Conservation (phyloP, 2,888 invertebrate genomes). For the Podotricha telesiphe region DNA sequence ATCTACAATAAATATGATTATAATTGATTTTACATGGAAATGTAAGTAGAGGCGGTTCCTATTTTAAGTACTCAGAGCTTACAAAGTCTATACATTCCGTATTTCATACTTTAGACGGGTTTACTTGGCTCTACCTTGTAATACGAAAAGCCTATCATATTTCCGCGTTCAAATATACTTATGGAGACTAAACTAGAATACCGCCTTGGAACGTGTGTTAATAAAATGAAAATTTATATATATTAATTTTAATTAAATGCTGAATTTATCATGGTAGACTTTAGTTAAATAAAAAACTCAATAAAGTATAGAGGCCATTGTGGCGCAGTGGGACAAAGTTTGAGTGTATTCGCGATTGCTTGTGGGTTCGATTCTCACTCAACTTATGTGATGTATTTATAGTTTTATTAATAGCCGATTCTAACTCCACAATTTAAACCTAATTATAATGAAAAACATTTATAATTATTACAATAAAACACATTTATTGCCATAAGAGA, state of each 20-base stretch:
- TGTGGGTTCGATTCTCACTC: too few species aligned
- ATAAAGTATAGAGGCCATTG: too few species aligned
- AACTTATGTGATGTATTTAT: too few species aligned
- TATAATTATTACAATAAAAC: too few species aligned
- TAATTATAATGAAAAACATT: too few species aligned
- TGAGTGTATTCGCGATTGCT: too few species aligned
- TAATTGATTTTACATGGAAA: not conserved
- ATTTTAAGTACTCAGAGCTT: slow-evolving; percentile 1
- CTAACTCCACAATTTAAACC: too few species aligned
- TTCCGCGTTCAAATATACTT: slow-evolving; percentile 12
- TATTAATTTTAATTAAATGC: not conserved
- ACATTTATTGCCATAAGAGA: too few species aligned
- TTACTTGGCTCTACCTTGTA: slow-evolving; percentile 13
- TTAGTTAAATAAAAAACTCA: not conserved
- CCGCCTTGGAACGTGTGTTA: not conserved
- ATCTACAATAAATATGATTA: not conserved
- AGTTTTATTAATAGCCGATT: too few species aligned
- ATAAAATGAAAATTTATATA: not conserved
- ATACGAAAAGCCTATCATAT: slow-evolving; percentile 16
- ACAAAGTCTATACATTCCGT: slow-evolving; percentile 11
- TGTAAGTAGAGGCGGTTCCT: not conserved
- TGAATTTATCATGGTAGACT: not conserved
- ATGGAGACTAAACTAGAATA: not conserved
- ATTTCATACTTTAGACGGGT: slow-evolving; percentile 9
- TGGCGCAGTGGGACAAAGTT: too few species aligned